Base-by-base conservation (phyloP, 2,888 invertebrate genomes). In the Drosophila rubida region DNA sequence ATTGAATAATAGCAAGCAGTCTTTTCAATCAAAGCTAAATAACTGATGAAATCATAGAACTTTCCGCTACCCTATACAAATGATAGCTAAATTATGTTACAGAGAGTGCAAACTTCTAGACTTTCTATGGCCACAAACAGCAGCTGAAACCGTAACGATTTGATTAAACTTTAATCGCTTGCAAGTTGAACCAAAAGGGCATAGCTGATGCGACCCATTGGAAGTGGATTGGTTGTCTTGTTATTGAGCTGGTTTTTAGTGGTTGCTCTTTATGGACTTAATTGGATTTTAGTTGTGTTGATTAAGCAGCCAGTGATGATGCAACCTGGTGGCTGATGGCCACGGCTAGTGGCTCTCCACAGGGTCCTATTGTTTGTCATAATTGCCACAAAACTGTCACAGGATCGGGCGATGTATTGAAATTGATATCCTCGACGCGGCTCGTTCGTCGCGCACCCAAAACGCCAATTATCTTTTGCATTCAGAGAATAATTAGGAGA, bases 401-500 rank as follows among this genome's bases (percentile, higher is more conserved):
- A 37, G 64, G 60, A 65, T 61, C 42, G 65, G 35, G 49, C 57
- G 54, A 61, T 77, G 80, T 89, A 90, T 89, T 89, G 87, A 85
- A 90, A 91, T 89, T 90, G 88, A 89, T 89, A 88, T 90, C 78
- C 49, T 30, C 30, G 30, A 11, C 19, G 30, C n/a, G 9, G 11
- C 50, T 50, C 51, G 51, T 41, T 41, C 27, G 39, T 39, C 19
- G 4, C 79, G 69, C 72, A 61, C 49, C 66, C 64, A 72, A 85
- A 86, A 78, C 55, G 87, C 91, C 91, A 91, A 91, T 91, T 91
- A 91, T 91, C 91, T 90, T 90, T 90, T 90, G 90, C 91, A 91
- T 91, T 91, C 90, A 88, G 82, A 90, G 91, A 91, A 91, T 91
- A 91, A 91, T 91, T 91, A 91, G 91, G 91, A 87, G 88, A 83